A percentile compares a stretch with the other conserved stretches of the same genome.
Conservation (phyloP, 2,888 invertebrate species). For the Anoncus sp. region DNA sequence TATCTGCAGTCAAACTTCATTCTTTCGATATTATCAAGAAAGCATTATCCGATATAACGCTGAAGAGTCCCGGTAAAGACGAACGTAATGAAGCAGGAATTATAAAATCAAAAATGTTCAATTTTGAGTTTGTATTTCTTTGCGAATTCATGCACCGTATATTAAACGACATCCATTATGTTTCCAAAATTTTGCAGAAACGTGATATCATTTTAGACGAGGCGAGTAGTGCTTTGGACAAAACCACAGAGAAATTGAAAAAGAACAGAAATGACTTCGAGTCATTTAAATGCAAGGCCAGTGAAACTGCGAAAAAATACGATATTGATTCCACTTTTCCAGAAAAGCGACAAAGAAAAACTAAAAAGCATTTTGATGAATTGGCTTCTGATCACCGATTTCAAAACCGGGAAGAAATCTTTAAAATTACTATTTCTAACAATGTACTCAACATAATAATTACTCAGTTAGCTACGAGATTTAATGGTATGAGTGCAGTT, state of each 20-base stretch:
- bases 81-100: slow-evolving; percentile 61
- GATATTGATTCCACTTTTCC: slow-evolving; percentile 62
- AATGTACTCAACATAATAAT: slow-evolving; percentile 72
- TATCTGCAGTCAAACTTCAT: slow-evolving; percentile 68
- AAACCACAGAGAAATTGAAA: slow-evolving; percentile 64
- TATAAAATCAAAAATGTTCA: slow-evolving; percentile 66
- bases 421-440: slow-evolving; percentile 66
- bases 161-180: slow-evolving; percentile 66
- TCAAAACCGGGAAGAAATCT: slow-evolving; percentile 61
- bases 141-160: slow-evolving; percentile 60
- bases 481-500: slow-evolving; percentile 71
- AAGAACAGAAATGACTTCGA: slow-evolving; percentile 70
- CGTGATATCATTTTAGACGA: slow-evolving; percentile 68
- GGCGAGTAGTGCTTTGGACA: slow-evolving; percentile 60
- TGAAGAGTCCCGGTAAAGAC: slow-evolving; percentile 59
- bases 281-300: slow-evolving; percentile 68
- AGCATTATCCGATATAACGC: slow-evolving; percentile 65
- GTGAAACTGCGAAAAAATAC: slow-evolving; percentile 69
- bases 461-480: slow-evolving; percentile 69
- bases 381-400: slow-evolving; percentile 47
- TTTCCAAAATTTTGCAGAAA: slow-evolving; percentile 65
- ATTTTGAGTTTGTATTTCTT: slow-evolving; percentile 65
- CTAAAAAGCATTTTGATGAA: slow-evolving; percentile 42
- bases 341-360: slow-evolving; percentile 68
- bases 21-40: slow-evolving; percentile 67